These are phyloP conservation scores for Dryas iulia DNA, from an alignment of 1,140 invertebrate genomes.

Conservation along the genomic window DNA sequence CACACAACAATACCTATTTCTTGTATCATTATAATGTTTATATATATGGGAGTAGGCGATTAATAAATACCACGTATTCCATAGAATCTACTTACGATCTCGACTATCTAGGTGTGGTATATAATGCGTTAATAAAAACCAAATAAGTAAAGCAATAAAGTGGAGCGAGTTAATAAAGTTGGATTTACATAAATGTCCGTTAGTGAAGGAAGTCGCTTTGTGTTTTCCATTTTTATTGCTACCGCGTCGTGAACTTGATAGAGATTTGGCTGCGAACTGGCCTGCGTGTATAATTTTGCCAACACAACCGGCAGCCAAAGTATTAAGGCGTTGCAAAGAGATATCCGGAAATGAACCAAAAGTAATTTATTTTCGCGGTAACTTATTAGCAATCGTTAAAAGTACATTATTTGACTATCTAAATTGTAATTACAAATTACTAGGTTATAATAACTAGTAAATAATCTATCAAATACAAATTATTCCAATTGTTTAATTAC, in stretches of 20 bases:
- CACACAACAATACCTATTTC: neutral
- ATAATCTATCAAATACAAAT: too few relatives aligned
- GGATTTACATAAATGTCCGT: slow-evolving; percentile 60
- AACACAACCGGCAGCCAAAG: slow-evolving; percentile 53
- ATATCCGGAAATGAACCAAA: slow-evolving; percentile 61
- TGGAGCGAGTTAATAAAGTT: slow-evolving; percentile 48
- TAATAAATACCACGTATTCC: slow-evolving; percentile 7
- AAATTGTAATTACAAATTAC: too few relatives aligned
- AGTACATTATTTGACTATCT: neutral
- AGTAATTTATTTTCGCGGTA: slow-evolving; percentile 54
- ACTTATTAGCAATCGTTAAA: neutral
- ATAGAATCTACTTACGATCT: slow-evolving; percentile 6
- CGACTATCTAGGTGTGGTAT: slow-evolving; percentile 14
- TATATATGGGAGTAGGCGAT: neutral
- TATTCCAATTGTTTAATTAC: too few relatives aligned
- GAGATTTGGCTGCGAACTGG: slow-evolving; percentile 64
- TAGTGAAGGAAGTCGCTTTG: slow-evolving; percentile 44
- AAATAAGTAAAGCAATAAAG: slow-evolving; percentile 36
- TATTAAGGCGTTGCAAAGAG: slow-evolving; percentile 64
- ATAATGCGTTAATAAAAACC: slow-evolving; percentile 12
- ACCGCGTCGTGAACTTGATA: slow-evolving; percentile 61
- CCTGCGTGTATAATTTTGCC: slow-evolving; percentile 60
- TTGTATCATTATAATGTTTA: neutral
- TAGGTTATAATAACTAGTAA: too few relatives aligned
- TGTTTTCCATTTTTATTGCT: slow-evolving; percentile 70